Percentiles rank a stretch among this genome's conserved stretches.
These are phyloP conservation scores for Eurystomus gularis DNA, from an alignment of 2,113 vertebrate species.

Conservation along the genomic window DNA sequence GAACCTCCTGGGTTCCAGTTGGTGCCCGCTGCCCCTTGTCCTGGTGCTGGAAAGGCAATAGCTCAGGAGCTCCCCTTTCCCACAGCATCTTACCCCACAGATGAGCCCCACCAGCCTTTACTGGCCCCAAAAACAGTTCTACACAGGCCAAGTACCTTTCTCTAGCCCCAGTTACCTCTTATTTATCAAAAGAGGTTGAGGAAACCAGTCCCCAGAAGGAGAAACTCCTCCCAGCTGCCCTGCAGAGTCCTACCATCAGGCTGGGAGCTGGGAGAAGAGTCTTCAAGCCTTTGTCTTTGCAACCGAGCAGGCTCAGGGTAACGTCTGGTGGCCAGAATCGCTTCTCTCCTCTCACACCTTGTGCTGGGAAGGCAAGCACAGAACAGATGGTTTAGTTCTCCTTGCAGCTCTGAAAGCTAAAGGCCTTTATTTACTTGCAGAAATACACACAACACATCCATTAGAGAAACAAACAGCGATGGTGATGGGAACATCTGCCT, in stretches of 20 bases:
- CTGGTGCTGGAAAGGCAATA: neutral
- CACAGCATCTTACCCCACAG: neutral
- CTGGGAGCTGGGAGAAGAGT: neutral
- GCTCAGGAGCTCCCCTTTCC: neutral
- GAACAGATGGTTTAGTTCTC: neutral
- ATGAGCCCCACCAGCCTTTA: neutral
- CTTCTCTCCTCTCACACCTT: neutral
- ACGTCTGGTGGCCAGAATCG: accelerated
- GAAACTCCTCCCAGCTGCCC: neutral
- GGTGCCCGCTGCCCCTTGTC: neutral
- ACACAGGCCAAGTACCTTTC: neutral
- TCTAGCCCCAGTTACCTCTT: neutral
- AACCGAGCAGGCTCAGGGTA: neutral
- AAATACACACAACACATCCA: accelerated
- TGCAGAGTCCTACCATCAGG: neutral
- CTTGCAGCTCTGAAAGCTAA: neutral
- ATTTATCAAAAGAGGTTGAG: neutral
- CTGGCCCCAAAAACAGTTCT: accelerated
- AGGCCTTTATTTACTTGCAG: neutral
- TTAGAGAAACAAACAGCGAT: neutral
- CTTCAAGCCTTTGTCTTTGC: neutral
- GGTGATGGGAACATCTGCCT: neutral
- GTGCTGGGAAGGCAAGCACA: slow-evolving; percentile 3
- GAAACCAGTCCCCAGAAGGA: accelerated
- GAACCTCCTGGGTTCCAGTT: neutral